Evolutionary conservation across 1,140 invertebrate species (phyloP), one percentile per base, ranked within the genome.

Genomic region (Mya arenaria): DNA sequence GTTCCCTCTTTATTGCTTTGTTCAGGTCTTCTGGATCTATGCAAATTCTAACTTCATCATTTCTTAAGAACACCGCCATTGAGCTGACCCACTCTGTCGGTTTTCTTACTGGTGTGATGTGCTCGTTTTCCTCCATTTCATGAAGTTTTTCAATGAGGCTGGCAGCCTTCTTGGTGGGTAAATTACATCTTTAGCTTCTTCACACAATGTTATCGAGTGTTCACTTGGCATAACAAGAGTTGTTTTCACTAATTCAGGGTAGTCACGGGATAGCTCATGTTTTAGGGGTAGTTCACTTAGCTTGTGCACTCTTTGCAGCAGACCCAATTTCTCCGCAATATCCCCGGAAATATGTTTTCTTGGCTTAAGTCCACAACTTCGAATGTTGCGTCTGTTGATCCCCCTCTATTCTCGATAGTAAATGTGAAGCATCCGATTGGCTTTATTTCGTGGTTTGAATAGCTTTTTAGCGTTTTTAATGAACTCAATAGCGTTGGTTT

Each of bases 11-110:
- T 0, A 84, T 73, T 4, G 82, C 83, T 19, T 81, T 63, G 37
- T 86, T 88, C 10, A 88, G 60, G 30, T 88, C 83, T 28, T 52
- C 65, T 0, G 85, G 82, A 44, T 87, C 71, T 4, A 87, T 68
- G 44, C 82, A 86, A 15, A 86, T 83, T 34, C 85, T 34, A 0
- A 87, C 30, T 74, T 79, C 82, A n/a, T 79, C 62, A 25, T 82
- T 84, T 69, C 28, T 65, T 0, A 72, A 15, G 15, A 62, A 32
- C 1, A 86, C 75, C 28, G 68, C 73, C 72, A 84, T 73, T 6
- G 74, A 79, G 44, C 56, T 79, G 0, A 84, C 73, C 84, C 85
- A 86, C 28, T 83, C 81, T 19, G 80, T 86, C 6, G 81, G 82
- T 41, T 82, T 80, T 37, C 73, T 25, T 52, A 83, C 78, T 58